These are phyloP conservation scores for Aphodius granarius DNA, from an alignment of 2,888 invertebrate species.

Conservation along the genomic window DNA sequence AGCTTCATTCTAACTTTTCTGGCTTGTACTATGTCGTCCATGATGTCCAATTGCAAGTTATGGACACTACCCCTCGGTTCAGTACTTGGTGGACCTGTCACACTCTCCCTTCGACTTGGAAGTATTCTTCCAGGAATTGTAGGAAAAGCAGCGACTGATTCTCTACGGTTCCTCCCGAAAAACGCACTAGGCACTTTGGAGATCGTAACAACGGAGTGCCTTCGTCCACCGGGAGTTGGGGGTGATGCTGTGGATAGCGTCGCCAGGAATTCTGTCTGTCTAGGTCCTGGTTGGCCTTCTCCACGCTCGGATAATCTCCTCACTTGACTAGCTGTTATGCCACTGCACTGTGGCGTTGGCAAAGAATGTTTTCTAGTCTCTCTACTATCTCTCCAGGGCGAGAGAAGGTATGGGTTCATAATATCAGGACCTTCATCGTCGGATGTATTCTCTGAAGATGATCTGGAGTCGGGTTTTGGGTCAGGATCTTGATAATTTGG, in stretches of 20 bases:
- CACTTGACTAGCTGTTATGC: slow-evolving; percentile 86
- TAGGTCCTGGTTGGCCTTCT: slow-evolving; percentile 69
- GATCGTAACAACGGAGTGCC: slow-evolving; percentile 86
- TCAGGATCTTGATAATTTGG: slow-evolving; percentile 70
- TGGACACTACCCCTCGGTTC: slow-evolving; percentile 77
- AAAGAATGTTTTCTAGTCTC: slow-evolving; percentile 80
- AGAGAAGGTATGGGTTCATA: slow-evolving; percentile 75
- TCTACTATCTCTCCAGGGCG: slow-evolving; percentile 76
- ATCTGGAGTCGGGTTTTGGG: slow-evolving; percentile 47
- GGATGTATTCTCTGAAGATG: slow-evolving; percentile 65
- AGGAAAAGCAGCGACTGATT: slow-evolving; percentile 80
- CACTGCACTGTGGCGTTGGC: slow-evolving; percentile 82
- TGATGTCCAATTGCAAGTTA: slow-evolving; percentile 82
- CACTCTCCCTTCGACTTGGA: slow-evolving; percentile 49
- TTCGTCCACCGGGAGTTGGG: slow-evolving; percentile 74
- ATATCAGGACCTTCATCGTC: slow-evolving; percentile 76
- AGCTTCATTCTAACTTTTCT: slow-evolving; percentile 82
- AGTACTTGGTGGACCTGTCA: slow-evolving; percentile 70
- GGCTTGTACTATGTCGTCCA: slow-evolving; percentile 85
- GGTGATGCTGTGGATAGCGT: slow-evolving; percentile 75
- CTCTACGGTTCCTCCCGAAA: slow-evolving; percentile 77
- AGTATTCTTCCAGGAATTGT: slow-evolving; percentile 53
- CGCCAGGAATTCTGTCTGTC: slow-evolving; percentile 81
- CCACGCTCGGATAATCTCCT: slow-evolving; percentile 79
- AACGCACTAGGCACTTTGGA: slow-evolving; percentile 77